Conservation (phyloP, 2,113 vertebrate species). For the Dermatemys mawii region DNA sequence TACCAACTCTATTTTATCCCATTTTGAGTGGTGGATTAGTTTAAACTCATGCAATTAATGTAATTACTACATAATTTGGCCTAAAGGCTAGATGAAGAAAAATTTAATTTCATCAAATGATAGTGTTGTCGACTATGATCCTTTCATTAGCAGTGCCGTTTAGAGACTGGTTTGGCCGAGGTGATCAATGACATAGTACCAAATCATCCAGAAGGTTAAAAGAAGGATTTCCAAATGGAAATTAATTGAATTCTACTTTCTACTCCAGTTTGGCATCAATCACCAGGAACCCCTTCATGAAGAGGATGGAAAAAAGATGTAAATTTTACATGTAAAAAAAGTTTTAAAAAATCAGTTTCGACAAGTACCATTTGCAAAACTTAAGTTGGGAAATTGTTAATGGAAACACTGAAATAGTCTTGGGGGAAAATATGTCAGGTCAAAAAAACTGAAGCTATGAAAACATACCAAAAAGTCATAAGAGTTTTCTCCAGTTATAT, state of each 20-base stretch:
- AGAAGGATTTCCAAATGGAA: constrained; percentile 37
- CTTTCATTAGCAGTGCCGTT: neutral
- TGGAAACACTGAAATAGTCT: neutral
- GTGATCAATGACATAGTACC: constrained; percentile 23
- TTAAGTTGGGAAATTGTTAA: neutral
- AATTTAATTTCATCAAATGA: neutral
- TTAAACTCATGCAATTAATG: neutral
- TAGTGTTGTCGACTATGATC: neutral
- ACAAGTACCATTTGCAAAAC: neutral
- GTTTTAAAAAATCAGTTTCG: accelerated
- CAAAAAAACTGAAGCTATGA: neutral
- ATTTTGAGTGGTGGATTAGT: neutral
- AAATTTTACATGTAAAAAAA: neutral
- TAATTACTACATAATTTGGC: constrained; percentile 5
- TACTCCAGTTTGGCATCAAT: neutral
- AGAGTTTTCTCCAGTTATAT: neutral
- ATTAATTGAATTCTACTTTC: neutral
- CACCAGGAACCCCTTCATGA: neutral
- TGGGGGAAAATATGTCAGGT: neutral
- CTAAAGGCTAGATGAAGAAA: constrained; percentile 23
- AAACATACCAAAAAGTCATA: accelerated
- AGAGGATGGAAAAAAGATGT: neutral
- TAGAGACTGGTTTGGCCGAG: constrained; percentile 29
- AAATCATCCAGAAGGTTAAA: constrained; percentile 30
- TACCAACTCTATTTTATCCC: neutral